Conservation (phyloP, 2,888 invertebrate species). For the Eilema caniola region DNA sequence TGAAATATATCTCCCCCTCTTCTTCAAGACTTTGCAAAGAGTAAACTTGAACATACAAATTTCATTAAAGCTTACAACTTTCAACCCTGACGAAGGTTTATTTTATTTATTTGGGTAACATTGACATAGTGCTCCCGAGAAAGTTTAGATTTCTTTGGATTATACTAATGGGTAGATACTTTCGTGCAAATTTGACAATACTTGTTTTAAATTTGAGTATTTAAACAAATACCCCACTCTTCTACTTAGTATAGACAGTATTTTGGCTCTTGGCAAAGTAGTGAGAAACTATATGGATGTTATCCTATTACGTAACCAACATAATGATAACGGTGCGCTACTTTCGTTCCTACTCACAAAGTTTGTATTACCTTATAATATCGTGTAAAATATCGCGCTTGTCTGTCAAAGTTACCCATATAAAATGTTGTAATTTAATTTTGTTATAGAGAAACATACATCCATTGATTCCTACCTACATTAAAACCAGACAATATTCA, state of each 20-base stretch:
- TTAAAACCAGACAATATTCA: too few relatives aligned
- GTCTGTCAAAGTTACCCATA: background rate
- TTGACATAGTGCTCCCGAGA: background rate
- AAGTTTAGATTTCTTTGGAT: background rate
- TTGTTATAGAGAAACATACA: background rate
- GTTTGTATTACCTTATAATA: background rate
- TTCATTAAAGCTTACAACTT: slow-evolving; percentile 15
- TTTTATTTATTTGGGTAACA: background rate
- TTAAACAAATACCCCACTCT: background rate
- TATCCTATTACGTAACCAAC: too few relatives aligned
- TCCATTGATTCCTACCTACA: background rate
- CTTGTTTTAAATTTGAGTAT: too few relatives aligned
- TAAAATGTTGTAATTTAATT: background rate
- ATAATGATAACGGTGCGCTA: too few relatives aligned
- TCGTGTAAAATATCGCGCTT: background rate
- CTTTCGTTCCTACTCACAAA: too few relatives aligned
- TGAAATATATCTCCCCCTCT: background rate
- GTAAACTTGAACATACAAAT: background rate
- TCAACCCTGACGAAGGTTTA: slow-evolving; percentile 6
- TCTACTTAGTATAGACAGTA: background rate
- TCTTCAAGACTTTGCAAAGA: background rate
- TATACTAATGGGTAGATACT: background rate
- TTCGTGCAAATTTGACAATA: too few relatives aligned
- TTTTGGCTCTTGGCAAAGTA: background rate
- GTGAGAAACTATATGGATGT: too few relatives aligned